Conservation (phyloP, 2,797 vertebrate genomes). For the Silurus lanzhouensis region DNA sequence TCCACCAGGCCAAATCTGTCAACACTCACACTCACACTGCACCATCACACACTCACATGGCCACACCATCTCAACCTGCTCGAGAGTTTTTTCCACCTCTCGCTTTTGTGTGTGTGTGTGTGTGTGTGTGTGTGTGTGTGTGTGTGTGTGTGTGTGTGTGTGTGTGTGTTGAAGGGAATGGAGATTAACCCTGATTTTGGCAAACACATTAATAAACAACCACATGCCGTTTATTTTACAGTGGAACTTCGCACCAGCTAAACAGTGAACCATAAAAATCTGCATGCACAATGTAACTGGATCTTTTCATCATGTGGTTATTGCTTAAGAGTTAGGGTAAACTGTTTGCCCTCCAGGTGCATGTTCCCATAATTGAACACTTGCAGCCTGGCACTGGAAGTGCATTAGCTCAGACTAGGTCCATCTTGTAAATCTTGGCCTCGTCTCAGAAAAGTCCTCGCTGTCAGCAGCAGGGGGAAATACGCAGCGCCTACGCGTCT, state of each 20-base stretch:
- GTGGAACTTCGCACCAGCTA: background rate
- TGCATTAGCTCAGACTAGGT: constrained; percentile 25
- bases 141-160: no score
- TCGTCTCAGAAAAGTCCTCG: constrained; percentile 10
- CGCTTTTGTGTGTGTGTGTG: background rate
- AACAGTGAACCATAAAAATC: background rate
- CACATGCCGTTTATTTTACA: background rate
- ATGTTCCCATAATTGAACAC: constrained; percentile 39
- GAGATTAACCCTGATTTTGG: constrained; percentile 9
- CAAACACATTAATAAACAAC: constrained; percentile 10
- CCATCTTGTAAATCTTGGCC: constrained; percentile 32
- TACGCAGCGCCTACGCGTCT: constrained; percentile 22
- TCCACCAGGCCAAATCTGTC: constrained; percentile 72
- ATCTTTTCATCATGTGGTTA: constrained; percentile 32
- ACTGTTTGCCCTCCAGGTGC: constrained; percentile 7
- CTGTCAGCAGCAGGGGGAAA: constrained; percentile 22
- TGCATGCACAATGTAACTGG: background rate
- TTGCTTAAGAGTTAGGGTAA: background rate
- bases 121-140: constrained; percentile 7
- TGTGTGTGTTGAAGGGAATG: constrained; percentile 4
- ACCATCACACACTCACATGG: constrained; percentile 61
- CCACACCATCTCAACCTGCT: constrained; percentile 69
- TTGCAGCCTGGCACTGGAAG: constrained; percentile 15
- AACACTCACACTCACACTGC: constrained; percentile 75
- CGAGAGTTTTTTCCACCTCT: constrained; percentile 75